Evolutionary conservation across 2,797 vertebrate species (phyloP), one percentile per base, ranked within the genome.

Genomic region (Florisuga fusca): DNA sequence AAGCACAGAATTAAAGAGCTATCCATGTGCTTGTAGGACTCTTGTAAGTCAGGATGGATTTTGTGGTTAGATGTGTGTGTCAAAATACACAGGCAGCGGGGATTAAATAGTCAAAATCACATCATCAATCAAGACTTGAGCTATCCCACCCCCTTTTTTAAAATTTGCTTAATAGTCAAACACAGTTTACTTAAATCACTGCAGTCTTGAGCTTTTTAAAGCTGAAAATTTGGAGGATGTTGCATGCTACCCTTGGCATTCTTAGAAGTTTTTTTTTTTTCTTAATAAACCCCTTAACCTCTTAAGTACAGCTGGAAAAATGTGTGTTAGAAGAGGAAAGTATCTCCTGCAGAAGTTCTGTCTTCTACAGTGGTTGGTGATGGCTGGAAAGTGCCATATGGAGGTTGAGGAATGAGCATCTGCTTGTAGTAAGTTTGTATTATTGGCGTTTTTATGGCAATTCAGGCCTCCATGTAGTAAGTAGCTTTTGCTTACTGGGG

Each of bases 391-490:
- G 12, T 67, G 9, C 69, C 9, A 0, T 22, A 4, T 18, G 36
- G 19, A 68, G 16, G 26, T 2, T 62, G 62, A 55, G 59, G 43
- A 55, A 25, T 4, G 33, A 91, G 9, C 16, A 21, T 17, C 50
- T 75, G 29, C 58, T 66, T 21, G 0, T 12, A 16, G 34, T 25
- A 4, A 22, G 43, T 68, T 78, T 64, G 45, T 19, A 9, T 21
- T 34, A 3, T 5, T 33, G 63, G 2, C 5, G 2, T 0, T 16
- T 81, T 22, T 41, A 5, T 29, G 29, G 31, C 26, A n/a, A 11
- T 73, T 79, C 46, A 33, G 53, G 38, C n/a, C 61, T 62, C n/a
- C 15, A 4, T 0, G 0, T 50, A 22, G 36, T 41, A 20, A 22
- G 36, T 36, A 22, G 19, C 48, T 33, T 25, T 11, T 50, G 50